Evolutionary conservation across 1,140 invertebrate species (phyloP).

Genomic region (Globodera rostochiensis): DNA sequence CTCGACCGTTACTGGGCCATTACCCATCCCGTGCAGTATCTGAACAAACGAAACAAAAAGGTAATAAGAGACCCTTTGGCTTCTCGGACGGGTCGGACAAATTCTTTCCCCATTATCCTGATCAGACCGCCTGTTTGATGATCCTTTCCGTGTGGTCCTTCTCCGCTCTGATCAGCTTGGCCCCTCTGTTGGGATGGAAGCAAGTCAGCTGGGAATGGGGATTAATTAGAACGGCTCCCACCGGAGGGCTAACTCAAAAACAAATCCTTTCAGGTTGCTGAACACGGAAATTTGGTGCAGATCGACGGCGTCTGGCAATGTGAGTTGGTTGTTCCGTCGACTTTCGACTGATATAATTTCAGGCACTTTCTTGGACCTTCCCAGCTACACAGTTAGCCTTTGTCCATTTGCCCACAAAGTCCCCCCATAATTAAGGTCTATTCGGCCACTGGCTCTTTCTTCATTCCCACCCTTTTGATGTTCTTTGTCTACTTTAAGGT

Average conservation of each 20-base stretch:
- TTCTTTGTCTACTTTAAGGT: conserved; percentile 66
- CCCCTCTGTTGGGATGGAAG: conserved; percentile 64
- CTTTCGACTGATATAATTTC: background rate
- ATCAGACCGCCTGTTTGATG: conserved; percentile 59
- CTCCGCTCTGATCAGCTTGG: conserved; percentile 61
- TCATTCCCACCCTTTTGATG: conserved; percentile 64
- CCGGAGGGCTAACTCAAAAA: background rate
- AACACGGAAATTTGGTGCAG: conserved; percentile 55
- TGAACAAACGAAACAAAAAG: conserved; percentile 58
- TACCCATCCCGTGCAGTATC: conserved; percentile 62
- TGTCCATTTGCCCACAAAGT: background rate
- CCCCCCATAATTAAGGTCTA: conserved; percentile 39
- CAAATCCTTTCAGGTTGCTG: conserved; percentile 43
- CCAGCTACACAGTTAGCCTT: conserved; percentile 53
- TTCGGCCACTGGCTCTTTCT: conserved; percentile 65
- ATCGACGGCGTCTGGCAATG: conserved; percentile 57
- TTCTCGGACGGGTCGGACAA: background rate
- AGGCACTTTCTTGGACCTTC: conserved; percentile 62
- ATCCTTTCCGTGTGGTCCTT: conserved; percentile 63
- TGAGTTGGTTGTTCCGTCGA: conserved; percentile 29
- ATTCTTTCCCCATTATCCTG: conserved; percentile 30
- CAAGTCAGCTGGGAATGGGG: conserved; percentile 43
- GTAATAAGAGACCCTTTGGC: background rate
- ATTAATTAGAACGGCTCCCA: too few relatives aligned
- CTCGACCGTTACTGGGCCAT: conserved; percentile 65